Evolutionary conservation across 2,888 invertebrate genomes (phyloP).

Genomic region (Tipula vernalis): DNA sequence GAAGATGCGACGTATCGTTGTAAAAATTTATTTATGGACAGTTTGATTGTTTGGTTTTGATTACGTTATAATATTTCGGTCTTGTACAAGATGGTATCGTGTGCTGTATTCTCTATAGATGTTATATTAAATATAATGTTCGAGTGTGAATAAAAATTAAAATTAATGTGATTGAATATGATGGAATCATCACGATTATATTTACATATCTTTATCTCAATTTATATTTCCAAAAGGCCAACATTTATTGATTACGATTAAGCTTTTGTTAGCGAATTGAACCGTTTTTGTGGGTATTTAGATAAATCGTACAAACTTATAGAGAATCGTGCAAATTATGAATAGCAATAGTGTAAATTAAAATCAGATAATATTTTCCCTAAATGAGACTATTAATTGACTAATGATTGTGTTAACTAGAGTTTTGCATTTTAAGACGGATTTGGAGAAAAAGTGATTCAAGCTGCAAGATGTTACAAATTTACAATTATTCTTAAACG

Average conservation of each 20-base stretch:
- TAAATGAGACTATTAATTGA: too few relatives aligned
- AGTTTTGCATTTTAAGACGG: too few relatives aligned
- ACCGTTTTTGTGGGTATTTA: neutral
- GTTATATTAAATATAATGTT: neutral
- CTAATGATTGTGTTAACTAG: too few relatives aligned
- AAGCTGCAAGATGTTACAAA: too few relatives aligned
- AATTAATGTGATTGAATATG: neutral
- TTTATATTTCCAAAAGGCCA: neutral
- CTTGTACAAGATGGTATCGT: neutral
- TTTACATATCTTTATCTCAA: neutral
- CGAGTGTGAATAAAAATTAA: neutral
- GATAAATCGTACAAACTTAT: neutral
- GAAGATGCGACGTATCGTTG: neutral
- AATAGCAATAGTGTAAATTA: too few relatives aligned
- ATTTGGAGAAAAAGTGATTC: too few relatives aligned
- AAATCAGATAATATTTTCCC: too few relatives aligned
- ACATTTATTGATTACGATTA: neutral
- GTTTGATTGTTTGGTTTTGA: neutral
- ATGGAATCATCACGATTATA: neutral
- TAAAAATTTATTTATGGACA: neutral
- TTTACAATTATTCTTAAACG: too few relatives aligned
- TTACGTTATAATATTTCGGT: neutral
- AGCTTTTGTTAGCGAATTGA: neutral
- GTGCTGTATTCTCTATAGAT: neutral
- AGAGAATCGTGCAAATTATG: too few relatives aligned